Evolutionary conservation across 2,888 invertebrate genomes (phyloP), one percentile per base, ranked within the genome.

Genomic region (Scaptomyza tumidula): DNA sequence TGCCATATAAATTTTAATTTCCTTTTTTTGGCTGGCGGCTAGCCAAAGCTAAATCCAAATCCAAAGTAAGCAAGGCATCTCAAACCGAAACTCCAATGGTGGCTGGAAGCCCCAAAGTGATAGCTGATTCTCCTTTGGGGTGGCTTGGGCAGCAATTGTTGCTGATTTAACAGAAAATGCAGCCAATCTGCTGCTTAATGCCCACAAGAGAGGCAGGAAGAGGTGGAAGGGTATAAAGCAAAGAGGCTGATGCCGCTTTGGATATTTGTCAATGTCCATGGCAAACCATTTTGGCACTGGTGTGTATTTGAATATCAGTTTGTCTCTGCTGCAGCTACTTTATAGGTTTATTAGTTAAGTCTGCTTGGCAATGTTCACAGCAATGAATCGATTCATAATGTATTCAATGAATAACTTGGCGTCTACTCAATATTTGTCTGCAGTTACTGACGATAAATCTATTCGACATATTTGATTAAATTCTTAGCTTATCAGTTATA

Each of bases 1-100:
- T 65, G 66, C 79, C 64, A 76, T 78, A 87, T 83, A 81, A 87
- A 87, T 87, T 85, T 87, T 87, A 81, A 83, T 83, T 81, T 85
- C 65, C 85, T 78, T 50, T 67, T 50, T 56, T 56, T 48, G 70
- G 61, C 82, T 83, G 87, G 87, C 87, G 70, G 73, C 68, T 59
- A 65, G 53, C 63, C 53, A 53, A 59, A 59, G 39, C 63, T 27
- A 24, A 58, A 39, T 49, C 41, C 50, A 27, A 49, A 45, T 29
- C 35, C 59, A 33, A 49, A 57, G 41, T 64, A 70, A 65, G 60
- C 61, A 61, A 67, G 65, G 65, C 66, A 63, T 59, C 45, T 65
- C 55, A 44, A 39, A 52, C 52, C 41, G 16, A 59, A 52, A 57
- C 35, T 57, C n/a, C 45, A 55, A 68, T 56, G 64, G 58, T 58